Percentiles rank a stretch among this genome's conserved stretches.
Conservation (phyloP, 2,797 vertebrate genomes). For the Odontamblyopus lacepedii region DNA sequence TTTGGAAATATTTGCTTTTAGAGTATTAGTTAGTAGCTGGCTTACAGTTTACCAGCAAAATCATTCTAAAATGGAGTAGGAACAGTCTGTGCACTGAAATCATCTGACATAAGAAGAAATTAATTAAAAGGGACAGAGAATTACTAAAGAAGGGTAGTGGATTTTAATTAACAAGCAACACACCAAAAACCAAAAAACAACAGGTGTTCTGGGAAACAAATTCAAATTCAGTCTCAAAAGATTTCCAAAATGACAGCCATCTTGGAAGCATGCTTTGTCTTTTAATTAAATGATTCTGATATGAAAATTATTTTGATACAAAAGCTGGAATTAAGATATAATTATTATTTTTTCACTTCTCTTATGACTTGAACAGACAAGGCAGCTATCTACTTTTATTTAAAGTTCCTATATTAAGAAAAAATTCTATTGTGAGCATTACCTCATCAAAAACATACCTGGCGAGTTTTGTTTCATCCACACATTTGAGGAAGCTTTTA, state of each 20-base stretch:
- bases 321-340: not conserved
- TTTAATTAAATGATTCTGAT: conserved; percentile 3
- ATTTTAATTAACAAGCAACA: conserved; percentile 3
- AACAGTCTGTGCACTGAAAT: not conserved
- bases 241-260: not conserved
- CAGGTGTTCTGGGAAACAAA: conserved; percentile 6
- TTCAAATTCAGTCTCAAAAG: not conserved
- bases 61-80: not conserved
- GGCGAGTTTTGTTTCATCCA: no score
- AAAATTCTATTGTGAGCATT: no score
- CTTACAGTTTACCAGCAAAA: not conserved
- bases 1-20: not conserved
- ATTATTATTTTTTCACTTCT: not conserved
- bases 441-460: no score
- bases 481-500: no score
- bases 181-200: not conserved
- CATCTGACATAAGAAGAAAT: not conserved
- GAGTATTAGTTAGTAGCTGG: not conserved
- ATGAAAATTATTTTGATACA: not conserved
- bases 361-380: not conserved
- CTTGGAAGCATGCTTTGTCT: not conserved
- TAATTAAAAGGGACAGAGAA: not conserved
- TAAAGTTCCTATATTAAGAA: no score
- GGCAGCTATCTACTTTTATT: not conserved
- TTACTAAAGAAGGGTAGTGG: not conserved